Evolutionary conservation across 2,888 invertebrate species (phyloP), one percentile per base, ranked within the genome.

Genomic region (Drosophila emarginata): DNA sequence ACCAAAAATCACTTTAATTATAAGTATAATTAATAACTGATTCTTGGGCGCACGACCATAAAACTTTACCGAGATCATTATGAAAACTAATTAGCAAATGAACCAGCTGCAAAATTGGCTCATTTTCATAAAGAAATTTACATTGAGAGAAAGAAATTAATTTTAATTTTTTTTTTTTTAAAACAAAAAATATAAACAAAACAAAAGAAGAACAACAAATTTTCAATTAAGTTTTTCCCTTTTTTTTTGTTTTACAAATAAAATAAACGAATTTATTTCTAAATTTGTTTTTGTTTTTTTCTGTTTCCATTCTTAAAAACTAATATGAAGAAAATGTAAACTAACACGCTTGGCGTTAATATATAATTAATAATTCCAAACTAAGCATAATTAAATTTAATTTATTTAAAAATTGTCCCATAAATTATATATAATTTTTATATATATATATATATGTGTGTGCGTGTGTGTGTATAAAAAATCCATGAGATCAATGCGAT

Each of bases 401-500:
- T 45, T 9, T 45, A 45, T 45, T 45, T 12, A 45, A 45, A 39
- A 45, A 45, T 21, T 45, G 11, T 45, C 45, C 45, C 54, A 64
- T 45, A 45, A 21, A 18, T 45, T 9, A 45, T 45, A 21, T 45
- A 21, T 67, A 67, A 39, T 28, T 12, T 32, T 60, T 64, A 56
- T 66, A 64, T 62, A 62, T 18, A 53, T 61, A 28, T 57, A 63
- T 71, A 23, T 59, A 32, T 67, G 45, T 64, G 51, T 60, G 64
- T 61, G 65, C 65, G 37, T 57, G 57, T 79, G 70, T 75, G 78
- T 77, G 76, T 78, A 78, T 63, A 84, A 89, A 88, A 86, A 87
- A 87, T 89, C 84, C 80, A 89, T 91, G 91, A 91, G 91, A 91
- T 91, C 91, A 91, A 88, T 90, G 89, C 88, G 89, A 90, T 91